A percentile compares a stretch with the other conserved stretches of the same genome.
These are phyloP conservation scores for Sardina pilchardus DNA, from an alignment of 2,113 vertebrate genomes.

Conservation along the genomic window DNA sequence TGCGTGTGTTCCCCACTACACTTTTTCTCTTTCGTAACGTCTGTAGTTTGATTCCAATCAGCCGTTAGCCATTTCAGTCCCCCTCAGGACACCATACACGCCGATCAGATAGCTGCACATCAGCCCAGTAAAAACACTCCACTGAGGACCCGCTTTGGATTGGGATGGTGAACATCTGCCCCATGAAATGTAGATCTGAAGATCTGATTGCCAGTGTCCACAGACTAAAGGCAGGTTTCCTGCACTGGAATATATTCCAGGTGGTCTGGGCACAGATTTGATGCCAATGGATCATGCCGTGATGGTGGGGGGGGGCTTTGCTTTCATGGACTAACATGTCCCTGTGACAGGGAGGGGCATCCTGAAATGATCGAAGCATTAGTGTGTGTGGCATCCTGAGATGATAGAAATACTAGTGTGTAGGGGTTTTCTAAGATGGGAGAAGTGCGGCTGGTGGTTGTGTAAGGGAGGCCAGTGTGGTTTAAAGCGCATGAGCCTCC, in stretches of 20 bases:
- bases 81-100: background rate
- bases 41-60: background rate
- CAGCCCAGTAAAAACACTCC: background rate
- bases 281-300: background rate
- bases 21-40: background rate
- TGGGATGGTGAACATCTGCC: background rate
- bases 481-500: too few relatives aligned
- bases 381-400: too few relatives aligned
- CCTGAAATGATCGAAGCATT: too few relatives aligned
- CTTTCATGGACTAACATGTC: background rate
- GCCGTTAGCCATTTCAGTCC: background rate
- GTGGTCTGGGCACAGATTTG: background rate
- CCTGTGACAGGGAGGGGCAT: background rate
- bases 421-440: too few relatives aligned
- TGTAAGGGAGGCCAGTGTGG: too few relatives aligned
- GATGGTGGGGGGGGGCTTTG: background rate
- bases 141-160: background rate
- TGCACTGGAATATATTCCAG: background rate
- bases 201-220: background rate
- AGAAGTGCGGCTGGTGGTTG: too few relatives aligned
- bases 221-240: background rate
- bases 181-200: background rate
- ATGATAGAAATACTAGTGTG: too few relatives aligned
- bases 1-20: too few relatives aligned
- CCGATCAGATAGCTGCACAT: background rate